phyloP scores from a whole-genome alignment of 2,113 vertebrate species.

The Peucedramus taeniatus region DNA sequence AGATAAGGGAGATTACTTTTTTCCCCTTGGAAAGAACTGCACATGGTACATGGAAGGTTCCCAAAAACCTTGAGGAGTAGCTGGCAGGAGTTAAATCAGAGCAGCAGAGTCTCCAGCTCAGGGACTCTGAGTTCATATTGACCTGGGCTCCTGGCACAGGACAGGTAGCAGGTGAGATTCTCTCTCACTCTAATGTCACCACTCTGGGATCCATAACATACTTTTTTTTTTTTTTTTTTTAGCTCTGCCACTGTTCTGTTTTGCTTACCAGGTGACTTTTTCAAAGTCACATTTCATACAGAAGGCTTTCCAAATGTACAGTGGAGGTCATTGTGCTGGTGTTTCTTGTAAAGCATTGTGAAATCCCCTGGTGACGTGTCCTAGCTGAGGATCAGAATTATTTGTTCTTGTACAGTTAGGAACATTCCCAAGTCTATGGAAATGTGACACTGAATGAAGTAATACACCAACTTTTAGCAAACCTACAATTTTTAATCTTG shows the following conservation, averaged over 20 bases:
- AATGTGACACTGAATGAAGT: background rate
- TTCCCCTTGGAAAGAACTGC: rapidly evolving
- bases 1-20: background rate
- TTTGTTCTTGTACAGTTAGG: background rate
- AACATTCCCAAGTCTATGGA: background rate
- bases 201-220: background rate
- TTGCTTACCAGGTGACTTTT: background rate
- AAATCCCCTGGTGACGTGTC: background rate
- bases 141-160: background rate
- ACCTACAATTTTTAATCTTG: background rate
- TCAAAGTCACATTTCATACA: background rate
- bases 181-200: background rate
- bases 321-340: background rate
- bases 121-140: background rate
- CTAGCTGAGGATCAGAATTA: background rate
- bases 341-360: background rate
- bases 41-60: background rate
- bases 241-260: background rate
- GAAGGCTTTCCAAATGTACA: background rate
- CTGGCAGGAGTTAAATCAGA: background rate
- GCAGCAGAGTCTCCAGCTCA: background rate
- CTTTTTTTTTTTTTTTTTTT: background rate
- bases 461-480: background rate
- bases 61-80: background rate
- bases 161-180: background rate